Evolutionary conservation across 1,140 invertebrate genomes (phyloP).

Genomic region (Drosophila insularis): DNA sequence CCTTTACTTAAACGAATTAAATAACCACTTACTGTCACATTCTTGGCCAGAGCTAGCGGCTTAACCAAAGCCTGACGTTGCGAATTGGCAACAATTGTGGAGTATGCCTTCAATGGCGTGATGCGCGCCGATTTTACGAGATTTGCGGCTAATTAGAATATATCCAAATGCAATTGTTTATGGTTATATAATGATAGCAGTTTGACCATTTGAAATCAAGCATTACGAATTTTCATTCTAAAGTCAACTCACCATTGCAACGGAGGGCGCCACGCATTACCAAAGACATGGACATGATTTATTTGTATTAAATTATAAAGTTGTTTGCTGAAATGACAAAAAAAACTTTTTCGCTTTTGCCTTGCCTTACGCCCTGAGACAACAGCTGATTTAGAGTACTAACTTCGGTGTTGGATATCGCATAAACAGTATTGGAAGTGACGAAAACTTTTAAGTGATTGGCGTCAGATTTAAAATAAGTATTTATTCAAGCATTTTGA

Average conservation of each 20-base stretch:
- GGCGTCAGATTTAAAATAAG: conserved; percentile 33
- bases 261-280: conserved; percentile 52
- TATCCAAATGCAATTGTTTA: conserved; percentile 19
- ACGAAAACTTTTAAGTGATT: background rate
- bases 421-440: background rate
- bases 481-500: conserved; percentile 59
- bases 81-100: conserved; percentile 59
- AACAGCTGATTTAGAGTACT: background rate
- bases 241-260: conserved; percentile 52
- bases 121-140: conserved; percentile 56
- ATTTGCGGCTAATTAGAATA: conserved; percentile 53
- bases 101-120: conserved; percentile 67
- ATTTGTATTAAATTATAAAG: conserved; percentile 20
- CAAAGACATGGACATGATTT: conserved; percentile 55
- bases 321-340: conserved; percentile 44
- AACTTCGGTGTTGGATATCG: background rate
- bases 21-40: conserved; percentile 43
- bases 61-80: conserved; percentile 51
- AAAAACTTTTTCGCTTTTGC: conserved; percentile 34
- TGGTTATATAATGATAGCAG: conserved; percentile 64
- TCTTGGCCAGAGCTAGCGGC: conserved; percentile 53
- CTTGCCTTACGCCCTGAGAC: conserved; percentile 20
- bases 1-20: background rate
- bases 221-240: background rate
- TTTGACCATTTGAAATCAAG: background rate